Evolutionary conservation across 2,113 vertebrate species (phyloP).

Genomic region (Sorex araneus): DNA sequence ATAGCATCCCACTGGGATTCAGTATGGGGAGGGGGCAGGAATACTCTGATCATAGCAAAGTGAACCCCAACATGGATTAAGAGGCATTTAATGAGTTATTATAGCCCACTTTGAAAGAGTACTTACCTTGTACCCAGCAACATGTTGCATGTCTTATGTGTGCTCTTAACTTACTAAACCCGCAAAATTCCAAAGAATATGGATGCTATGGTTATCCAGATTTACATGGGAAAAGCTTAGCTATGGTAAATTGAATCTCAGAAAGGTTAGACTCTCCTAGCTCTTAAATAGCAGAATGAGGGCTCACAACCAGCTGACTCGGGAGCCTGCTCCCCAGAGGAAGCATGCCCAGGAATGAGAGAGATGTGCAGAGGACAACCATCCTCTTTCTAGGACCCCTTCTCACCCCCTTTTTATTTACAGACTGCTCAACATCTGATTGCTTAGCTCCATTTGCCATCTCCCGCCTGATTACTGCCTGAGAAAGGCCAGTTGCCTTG

Average conservation of each 20-base stretch:
- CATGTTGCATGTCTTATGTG: not conserved
- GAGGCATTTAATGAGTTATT: not conserved
- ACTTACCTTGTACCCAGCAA: not conserved
- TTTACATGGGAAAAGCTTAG: not conserved
- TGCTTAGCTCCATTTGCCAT: not conserved
- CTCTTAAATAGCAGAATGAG: not conserved
- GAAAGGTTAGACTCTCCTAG: not conserved
- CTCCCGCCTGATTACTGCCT: not conserved
- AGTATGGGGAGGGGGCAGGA: not conserved
- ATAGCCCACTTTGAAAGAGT: not conserved
- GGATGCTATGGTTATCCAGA: not conserved
- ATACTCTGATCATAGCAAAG: not conserved
- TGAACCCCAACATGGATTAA: not conserved
- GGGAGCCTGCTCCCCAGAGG: not conserved
- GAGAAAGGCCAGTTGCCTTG: not conserved
- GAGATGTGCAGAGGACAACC: not conserved
- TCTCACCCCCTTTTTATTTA: not conserved
- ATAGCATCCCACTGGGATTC: not conserved
- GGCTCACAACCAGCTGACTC: not conserved
- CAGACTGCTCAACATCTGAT: not conserved
- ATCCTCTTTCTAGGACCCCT: not conserved
- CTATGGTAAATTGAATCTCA: not conserved
- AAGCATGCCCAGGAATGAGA: not conserved
- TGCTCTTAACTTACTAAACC: not conserved
- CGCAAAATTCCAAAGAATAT: not conserved